A percentile compares a stretch with the other conserved stretches of the same genome.
Evolutionary conservation across 23 tunicate genomes (phyloP).

Genomic region (Oikopleura albicans): DNA sequence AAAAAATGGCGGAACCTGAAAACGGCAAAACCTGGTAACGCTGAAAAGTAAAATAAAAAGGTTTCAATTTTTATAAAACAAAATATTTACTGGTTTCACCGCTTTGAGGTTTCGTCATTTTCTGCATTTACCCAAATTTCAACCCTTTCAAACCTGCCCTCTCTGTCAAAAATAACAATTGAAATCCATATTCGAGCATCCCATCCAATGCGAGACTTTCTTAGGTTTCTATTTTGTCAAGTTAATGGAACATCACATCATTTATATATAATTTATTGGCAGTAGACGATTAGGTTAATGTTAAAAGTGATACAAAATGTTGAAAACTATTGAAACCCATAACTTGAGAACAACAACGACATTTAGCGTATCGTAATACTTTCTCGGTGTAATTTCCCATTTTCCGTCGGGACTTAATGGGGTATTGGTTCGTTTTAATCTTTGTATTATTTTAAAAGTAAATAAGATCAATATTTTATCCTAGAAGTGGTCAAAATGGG

Average conservation of each 20-base stretch:
- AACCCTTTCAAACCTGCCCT: background rate
- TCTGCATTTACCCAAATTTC: too few species aligned
- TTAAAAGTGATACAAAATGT: background rate
- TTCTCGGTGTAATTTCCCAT: constrained; percentile 90
- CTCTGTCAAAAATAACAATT: constrained; percentile 12
- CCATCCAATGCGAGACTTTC: background rate
- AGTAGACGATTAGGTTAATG: background rate
- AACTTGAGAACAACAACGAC: constrained; percentile 68
- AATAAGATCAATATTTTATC: too few species aligned
- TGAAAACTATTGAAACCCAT: background rate
- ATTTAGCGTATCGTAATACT: constrained; percentile 90
- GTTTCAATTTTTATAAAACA: too few species aligned
- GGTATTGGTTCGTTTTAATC: constrained; percentile 34
- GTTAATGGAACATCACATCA: too few species aligned
- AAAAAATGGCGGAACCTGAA: too few species aligned
- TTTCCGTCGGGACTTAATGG: constrained; percentile 52
- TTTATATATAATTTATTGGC: too few species aligned
- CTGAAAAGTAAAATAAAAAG: too few species aligned
- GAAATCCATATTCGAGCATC: constrained; percentile 14
- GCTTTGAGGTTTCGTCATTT: too few species aligned
- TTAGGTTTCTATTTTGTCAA: background rate
- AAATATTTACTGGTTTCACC: too few species aligned
- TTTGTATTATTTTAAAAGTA: constrained; percentile 40
- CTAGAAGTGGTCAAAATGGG: too few species aligned
- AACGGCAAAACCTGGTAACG: too few species aligned